These are phyloP conservation scores for Heteropelma amictum DNA, from an alignment of 2,888 invertebrate species.

Conservation along the genomic window DNA sequence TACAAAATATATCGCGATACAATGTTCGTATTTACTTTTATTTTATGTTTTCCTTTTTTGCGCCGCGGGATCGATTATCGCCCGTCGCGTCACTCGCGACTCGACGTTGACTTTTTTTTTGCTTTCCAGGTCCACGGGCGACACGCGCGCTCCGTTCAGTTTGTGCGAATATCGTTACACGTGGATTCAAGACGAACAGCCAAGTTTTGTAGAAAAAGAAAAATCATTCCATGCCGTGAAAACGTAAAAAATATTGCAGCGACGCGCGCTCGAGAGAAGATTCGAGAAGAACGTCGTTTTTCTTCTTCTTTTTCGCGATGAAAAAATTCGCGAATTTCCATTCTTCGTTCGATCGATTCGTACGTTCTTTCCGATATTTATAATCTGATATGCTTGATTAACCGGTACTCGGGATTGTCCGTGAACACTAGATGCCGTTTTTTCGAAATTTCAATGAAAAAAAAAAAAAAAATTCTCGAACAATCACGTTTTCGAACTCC, in stretches of 20 bases:
- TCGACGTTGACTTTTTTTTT: no score
- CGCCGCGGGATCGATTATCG: not conserved
- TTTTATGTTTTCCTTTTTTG: slow-evolving; percentile 60
- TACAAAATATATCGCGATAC: no score
- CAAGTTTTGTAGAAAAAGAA: no score
- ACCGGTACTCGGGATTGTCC: no score
- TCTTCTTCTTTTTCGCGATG: not conserved
- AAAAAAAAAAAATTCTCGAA: not conserved
- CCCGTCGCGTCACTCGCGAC: no score
- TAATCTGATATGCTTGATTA: not conserved
- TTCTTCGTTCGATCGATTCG: not conserved
- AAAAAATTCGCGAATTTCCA: not conserved
- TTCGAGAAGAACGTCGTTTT: not conserved
- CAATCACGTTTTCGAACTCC: not conserved
- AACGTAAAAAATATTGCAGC: not conserved
- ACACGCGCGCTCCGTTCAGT: no score
- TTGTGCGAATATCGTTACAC: no score
- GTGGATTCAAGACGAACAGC: no score
- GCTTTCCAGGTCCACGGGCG: no score
- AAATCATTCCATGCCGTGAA: not conserved
- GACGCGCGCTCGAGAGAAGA: not conserved
- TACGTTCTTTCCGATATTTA: not conserved
- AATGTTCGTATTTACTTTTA: no score
- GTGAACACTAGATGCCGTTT: not conserved
- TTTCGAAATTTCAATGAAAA: not conserved